These are phyloP conservation scores for Dermochelys coriacea DNA, from an alignment of 2,797 vertebrate genomes.

Conservation along the genomic window DNA sequence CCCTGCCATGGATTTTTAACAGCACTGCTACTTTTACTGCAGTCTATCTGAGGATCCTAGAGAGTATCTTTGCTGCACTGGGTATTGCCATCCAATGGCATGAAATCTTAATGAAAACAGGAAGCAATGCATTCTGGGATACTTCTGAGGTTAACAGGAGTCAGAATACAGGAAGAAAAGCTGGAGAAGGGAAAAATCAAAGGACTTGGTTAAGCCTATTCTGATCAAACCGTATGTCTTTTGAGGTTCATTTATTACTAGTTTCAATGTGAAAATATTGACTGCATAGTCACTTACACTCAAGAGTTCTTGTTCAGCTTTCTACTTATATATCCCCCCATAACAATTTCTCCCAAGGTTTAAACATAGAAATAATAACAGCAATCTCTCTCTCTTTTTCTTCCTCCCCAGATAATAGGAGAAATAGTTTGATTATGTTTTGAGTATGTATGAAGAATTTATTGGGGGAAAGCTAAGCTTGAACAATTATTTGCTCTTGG, in stretches of 20 bases:
- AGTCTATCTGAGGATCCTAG: background rate
- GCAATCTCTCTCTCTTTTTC: too few relatives aligned
- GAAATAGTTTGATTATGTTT: background rate
- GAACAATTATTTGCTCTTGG: background rate
- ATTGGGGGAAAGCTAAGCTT: background rate
- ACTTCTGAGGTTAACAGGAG: background rate
- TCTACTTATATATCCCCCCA: background rate
- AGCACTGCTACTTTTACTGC: background rate
- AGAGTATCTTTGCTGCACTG: background rate
- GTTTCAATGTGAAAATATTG: background rate
- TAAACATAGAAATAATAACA: too few relatives aligned
- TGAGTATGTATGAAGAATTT: background rate
- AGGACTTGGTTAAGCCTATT: background rate
- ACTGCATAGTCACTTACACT: background rate
- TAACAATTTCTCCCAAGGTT: too few relatives aligned
- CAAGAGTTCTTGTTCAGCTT: background rate
- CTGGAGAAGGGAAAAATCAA: background rate
- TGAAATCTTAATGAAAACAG: background rate
- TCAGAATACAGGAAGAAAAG: background rate
- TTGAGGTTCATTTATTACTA: background rate
- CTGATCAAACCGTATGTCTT: background rate
- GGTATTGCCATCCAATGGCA: background rate
- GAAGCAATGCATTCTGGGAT: background rate
- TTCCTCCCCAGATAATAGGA: background rate
- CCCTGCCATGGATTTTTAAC: background rate